Evolutionary conservation across 1,140 invertebrate species (phyloP).

Genomic region (Adelges cooleyi): DNA sequence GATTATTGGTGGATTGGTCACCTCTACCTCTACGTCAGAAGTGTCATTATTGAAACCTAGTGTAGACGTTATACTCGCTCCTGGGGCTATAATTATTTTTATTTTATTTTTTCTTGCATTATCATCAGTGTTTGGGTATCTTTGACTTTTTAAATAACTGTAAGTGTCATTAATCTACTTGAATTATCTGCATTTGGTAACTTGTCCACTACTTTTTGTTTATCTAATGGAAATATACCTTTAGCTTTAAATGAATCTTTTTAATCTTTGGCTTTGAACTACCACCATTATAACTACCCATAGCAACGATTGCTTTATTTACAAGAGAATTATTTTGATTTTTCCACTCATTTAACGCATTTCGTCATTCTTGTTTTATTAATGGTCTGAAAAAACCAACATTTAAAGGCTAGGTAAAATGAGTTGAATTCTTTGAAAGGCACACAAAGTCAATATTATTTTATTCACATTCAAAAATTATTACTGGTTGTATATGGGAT

Average conservation of each 20-base stretch:
- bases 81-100: neutral
- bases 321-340: constrained; percentile 16
- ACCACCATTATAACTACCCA: neutral
- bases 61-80: neutral
- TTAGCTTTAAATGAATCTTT: neutral
- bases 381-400: constrained; percentile 37
- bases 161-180: neutral
- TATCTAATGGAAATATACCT: neutral
- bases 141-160: neutral
- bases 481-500: neutral
- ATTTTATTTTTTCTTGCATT: neutral
- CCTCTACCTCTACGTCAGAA: neutral
- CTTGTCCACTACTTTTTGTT: neutral
- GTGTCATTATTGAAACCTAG: neutral
- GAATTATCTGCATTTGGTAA: neutral
- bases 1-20: neutral
- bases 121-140: neutral
- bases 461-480: constrained; percentile 22
- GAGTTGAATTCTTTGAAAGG: constrained; percentile 39
- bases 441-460: constrained; percentile 38
- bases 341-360: constrained; percentile 32
- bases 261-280: neutral
- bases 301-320: neutral
- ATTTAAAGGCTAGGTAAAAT: constrained; percentile 40
- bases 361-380: constrained; percentile 37